Base-by-base conservation (phyloP, 1,140 invertebrate genomes). In the Andrena cerasifolii region DNA sequence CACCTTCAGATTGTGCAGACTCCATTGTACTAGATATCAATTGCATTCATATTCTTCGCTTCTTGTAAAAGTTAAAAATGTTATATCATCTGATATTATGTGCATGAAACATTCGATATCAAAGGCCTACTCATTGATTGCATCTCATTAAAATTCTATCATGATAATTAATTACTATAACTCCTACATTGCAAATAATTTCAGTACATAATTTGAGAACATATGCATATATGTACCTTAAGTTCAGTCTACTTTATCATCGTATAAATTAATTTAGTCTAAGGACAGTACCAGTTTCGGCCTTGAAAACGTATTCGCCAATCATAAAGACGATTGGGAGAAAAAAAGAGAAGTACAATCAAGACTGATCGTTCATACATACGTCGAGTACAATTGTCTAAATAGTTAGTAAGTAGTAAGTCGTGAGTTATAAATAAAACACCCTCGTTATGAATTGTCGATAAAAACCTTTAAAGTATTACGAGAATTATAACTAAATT, bases 11-110 rank as follows among this genome's bases (percentile, higher is more conserved):
- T 80, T 72, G 78, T 70, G 70, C 77, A 68, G 47, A 47, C 24
- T 79, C 58, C 47, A 80, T 76, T 84, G 71, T 83, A 83, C 78
- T 85, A 80, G 43, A 85, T 72, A 67, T 84, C 78, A 51, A 84
- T 85, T 78, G 67, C 68, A 68, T 70, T 70, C 65, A 63, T 54
- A 65, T 21, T 59, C 31, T 59, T 58, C 33, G 62, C n/a, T 73
- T 53, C 47, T 72, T 84, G 82, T 78, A 85, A 85, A 85, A 80
- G 67, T 84, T 84, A 80, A 83, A 83, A 83, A 83, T 75, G 63
- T 86, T 78, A 74, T 62, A 77, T 62, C 61, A 47, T 70, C 51
- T 74, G 58, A 70, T 66, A 53, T 78, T 70, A 66, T 66, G 61
- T 78, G 76, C 68, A 68, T 54, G 62, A 71, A 79, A 79, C 47